phyloP scores from a whole-genome alignment of 64 coral and sea anemone species.

The Actinia equina region DNA sequence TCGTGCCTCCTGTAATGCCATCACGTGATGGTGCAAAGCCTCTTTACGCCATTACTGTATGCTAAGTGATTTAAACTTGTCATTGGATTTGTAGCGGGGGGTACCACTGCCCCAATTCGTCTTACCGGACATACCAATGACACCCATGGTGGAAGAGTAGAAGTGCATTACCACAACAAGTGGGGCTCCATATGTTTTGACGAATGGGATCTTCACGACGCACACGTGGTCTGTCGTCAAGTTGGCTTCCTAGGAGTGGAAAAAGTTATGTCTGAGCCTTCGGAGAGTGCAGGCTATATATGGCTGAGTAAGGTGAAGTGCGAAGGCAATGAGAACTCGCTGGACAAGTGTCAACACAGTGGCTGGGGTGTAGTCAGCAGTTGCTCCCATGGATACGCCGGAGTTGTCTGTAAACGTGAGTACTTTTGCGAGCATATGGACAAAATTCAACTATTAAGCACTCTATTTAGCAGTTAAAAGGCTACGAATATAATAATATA shows the following conservation, averaged over 20 bases:
- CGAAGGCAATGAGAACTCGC: constrained; percentile 49
- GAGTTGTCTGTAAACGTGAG: constrained; percentile 69
- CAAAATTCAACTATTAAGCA: no score
- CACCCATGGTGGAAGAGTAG: constrained; percentile 43
- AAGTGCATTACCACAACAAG: constrained; percentile 41
- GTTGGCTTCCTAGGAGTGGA: constrained; percentile 58
- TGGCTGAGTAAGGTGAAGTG: constrained; percentile 45
- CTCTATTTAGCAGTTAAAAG: no score
- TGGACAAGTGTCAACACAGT: constrained; percentile 41
- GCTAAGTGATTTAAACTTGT: neutral
- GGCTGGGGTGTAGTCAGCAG: constrained; percentile 16
- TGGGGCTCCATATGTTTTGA: constrained; percentile 76
- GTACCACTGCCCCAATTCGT: constrained; percentile 6
- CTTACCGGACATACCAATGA: constrained; percentile 9
- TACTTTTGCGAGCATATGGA: neutral
- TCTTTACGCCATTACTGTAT: neutral
- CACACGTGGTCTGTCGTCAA: constrained; percentile 79
- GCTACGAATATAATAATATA: no score
- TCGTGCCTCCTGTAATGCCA: no score
- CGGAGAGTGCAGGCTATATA: no score
- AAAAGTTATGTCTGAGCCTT: constrained; percentile 43
- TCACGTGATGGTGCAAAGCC: no score
- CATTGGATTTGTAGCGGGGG: constrained; percentile 1
- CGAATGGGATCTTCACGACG: constrained; percentile 69
- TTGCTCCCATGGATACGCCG: constrained; percentile 65